These are phyloP conservation scores for Eudemis profundana DNA, from an alignment of 2,888 invertebrate species.

Conservation along the genomic window DNA sequence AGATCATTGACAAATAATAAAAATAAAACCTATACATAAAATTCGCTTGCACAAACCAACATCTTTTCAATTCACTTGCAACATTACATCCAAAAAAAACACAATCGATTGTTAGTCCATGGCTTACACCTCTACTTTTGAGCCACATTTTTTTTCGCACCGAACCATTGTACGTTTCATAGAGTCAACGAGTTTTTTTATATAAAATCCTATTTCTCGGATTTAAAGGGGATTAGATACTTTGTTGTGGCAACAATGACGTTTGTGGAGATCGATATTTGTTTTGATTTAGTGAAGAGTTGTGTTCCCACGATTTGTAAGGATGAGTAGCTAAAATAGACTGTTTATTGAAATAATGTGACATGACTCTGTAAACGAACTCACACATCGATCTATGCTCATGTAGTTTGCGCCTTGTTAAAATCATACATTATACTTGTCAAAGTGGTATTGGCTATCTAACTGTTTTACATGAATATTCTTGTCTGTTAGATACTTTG, in stretches of 20 bases:
- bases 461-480: no score
- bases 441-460: no score
- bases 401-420: no score
- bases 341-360: neutral
- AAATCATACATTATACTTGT: no score
- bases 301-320: constrained; percentile 65
- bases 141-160: constrained; percentile 64
- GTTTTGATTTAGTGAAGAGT: constrained; percentile 74
- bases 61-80: constrained; percentile 64
- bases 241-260: constrained; percentile 84
- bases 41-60: constrained; percentile 49
- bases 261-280: constrained; percentile 77
- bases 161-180: constrained; percentile 71
- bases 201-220: constrained; percentile 81
- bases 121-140: constrained; percentile 71
- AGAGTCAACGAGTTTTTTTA: constrained; percentile 78
- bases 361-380: neutral
- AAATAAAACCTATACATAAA: constrained; percentile 5
- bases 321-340: neutral
- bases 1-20: constrained; percentile 37
- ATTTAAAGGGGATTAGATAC: constrained; percentile 84
- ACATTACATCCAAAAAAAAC: constrained; percentile 60
- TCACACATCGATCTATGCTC: no score
- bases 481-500: no score
- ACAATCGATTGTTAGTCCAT: constrained; percentile 75